Conservation (phyloP, 1,140 invertebrate species). For the Drosophila subobscura region DNA sequence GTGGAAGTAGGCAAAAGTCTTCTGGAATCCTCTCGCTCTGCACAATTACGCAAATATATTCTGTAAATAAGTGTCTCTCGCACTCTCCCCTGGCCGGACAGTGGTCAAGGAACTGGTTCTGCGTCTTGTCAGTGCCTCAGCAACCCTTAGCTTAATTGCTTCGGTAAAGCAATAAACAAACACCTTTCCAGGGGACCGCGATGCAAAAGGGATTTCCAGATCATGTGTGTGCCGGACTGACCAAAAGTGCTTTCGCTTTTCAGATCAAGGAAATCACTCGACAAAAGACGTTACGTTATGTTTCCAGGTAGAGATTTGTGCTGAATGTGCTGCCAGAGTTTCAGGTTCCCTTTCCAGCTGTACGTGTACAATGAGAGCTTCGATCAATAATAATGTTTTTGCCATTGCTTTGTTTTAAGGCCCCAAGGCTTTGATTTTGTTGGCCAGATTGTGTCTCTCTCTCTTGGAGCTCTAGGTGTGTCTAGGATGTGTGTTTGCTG, state of each 20-base stretch:
- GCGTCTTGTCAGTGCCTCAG: conserved; percentile 8
- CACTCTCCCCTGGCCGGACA: conserved; percentile 41
- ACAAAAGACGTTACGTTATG: conserved; percentile 56
- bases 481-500: conserved; percentile 44
- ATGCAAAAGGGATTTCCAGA: conserved; percentile 47
- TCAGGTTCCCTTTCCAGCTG: conserved; percentile 37
- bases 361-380: conserved; percentile 49
- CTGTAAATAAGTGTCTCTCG: conserved; percentile 55
- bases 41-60: conserved; percentile 65
- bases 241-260: conserved; percentile 42
- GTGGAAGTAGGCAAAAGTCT: conserved; percentile 6
- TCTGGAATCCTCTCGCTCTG: conserved; percentile 15
- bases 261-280: not conserved
- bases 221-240: conserved; percentile 37
- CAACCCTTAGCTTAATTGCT: conserved; percentile 64
- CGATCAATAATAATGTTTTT: conserved; percentile 40
- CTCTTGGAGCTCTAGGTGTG: conserved; percentile 50
- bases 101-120: conserved; percentile 52
- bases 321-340: conserved; percentile 20
- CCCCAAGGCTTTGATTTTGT: conserved; percentile 50
- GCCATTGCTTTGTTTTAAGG: conserved; percentile 42
- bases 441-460: conserved; percentile 39
- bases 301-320: conserved; percentile 36
- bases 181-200: conserved; percentile 36
- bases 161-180: conserved; percentile 54